Evolutionary conservation across 2,888 invertebrate genomes (phyloP).

Genomic region (Torymus texanus): DNA sequence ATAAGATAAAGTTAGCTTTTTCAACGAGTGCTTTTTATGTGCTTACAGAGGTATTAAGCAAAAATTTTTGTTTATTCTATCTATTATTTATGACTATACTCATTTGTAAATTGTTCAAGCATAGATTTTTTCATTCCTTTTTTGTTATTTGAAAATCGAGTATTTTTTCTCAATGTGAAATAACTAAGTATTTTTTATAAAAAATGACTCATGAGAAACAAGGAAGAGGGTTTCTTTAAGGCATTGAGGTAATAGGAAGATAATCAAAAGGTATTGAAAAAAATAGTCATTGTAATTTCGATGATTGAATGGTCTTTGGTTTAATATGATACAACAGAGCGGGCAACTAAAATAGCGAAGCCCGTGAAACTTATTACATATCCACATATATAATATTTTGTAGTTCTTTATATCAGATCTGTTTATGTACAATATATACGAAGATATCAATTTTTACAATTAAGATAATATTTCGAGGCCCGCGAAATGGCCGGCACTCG

Average conservation of each 20-base stretch:
- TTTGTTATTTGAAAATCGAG: no score
- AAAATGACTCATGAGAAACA: no score
- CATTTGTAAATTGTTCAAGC: no score
- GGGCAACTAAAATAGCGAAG: constrained; percentile 55
- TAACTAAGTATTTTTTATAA: no score
- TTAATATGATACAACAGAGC: constrained; percentile 72
- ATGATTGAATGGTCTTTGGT: constrained; percentile 72
- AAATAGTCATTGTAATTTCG: constrained; percentile 43
- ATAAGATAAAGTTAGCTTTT: no score
- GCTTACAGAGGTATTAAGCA: no score
- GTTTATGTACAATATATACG: constrained; percentile 65
- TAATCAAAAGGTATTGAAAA: constrained; percentile 15
- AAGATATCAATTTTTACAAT: constrained; percentile 48
- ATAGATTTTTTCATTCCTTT: no score
- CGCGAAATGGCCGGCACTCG: constrained; percentile 43
- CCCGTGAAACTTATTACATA: constrained; percentile 60
- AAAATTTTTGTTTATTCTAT: no score
- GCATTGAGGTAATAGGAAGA: not conserved
- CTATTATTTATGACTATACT: no score
- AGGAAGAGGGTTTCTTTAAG: no score
- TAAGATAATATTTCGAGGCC: constrained; percentile 15
- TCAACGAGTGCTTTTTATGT: no score
- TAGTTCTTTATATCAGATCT: constrained; percentile 62
- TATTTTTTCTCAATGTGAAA: no score
- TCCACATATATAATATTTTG: constrained; percentile 62